These are phyloP conservation scores for Oscheius onirici DNA, from an alignment of 2,888 invertebrate genomes.

Conservation along the genomic window DNA sequence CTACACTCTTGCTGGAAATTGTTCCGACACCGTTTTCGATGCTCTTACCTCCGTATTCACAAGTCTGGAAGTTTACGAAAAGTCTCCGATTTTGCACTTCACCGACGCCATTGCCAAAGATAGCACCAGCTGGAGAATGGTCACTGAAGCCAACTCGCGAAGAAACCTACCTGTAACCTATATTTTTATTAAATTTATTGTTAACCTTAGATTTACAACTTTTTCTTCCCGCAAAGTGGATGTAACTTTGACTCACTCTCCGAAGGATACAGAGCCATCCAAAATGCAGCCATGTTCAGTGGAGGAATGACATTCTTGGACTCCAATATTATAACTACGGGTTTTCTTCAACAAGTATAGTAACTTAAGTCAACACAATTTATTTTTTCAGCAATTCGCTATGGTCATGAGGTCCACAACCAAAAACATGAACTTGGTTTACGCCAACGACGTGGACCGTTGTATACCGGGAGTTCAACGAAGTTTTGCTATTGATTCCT, in stretches of 20 bases:
- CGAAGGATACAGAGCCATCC: slow-evolving; percentile 48
- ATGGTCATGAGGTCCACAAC: slow-evolving; percentile 34
- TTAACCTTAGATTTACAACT: slow-evolving; percentile 48
- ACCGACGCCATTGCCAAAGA: slow-evolving; percentile 60
- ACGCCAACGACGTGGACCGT: slow-evolving; percentile 42
- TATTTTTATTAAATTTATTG: neutral
- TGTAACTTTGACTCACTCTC: slow-evolving; percentile 50
- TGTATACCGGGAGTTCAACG: slow-evolving; percentile 38
- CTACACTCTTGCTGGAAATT: slow-evolving; percentile 35
- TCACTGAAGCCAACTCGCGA: slow-evolving; percentile 52
- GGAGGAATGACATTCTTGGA: slow-evolving; percentile 48
- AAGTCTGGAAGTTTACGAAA: slow-evolving; percentile 40
- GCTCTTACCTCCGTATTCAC: slow-evolving; percentile 42
- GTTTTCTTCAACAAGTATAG: neutral
- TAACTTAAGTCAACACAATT: slow-evolving; percentile 1
- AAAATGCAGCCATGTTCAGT: slow-evolving; percentile 45
- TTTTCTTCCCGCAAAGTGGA: slow-evolving; percentile 40
- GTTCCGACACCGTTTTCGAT: slow-evolving; percentile 46
- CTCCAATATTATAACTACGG: neutral
- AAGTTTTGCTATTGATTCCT: slow-evolving; percentile 57
- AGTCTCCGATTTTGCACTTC: slow-evolving; percentile 62
- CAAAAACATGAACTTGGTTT: slow-evolving; percentile 53
- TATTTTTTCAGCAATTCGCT: neutral
- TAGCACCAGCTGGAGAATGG: slow-evolving; percentile 47
- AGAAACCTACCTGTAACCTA: slow-evolving; percentile 47